Evolutionary conservation across 2,797 vertebrate species (phyloP), one percentile per base, ranked within the genome.

Genomic region (Rhodeus uyekii): DNA sequence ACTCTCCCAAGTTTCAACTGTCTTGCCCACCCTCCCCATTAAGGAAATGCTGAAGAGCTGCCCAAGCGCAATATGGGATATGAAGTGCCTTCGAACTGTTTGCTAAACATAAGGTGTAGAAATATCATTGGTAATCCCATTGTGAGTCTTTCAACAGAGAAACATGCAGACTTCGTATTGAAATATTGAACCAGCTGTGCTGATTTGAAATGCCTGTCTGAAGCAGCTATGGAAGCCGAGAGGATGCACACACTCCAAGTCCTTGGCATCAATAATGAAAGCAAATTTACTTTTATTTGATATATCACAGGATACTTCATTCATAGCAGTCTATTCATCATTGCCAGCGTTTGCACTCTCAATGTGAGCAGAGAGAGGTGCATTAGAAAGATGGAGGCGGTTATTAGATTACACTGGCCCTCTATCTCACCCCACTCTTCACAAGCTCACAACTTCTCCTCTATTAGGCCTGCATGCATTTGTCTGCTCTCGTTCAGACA

Each of bases 251-350:
- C 84, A 75, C 80, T 82, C 65, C 68, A 73, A 78, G 75, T 46
- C 55, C 65, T 78, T 72, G 71, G 69, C 87, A 88, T 86, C 87
- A 87, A 85, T 88, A 87, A 83, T 89, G 89, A 84, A 87, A 82
- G 87, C 67, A 80, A 87, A 87, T 88, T 76, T 78, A 75, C 85
- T 85, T 86, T 86, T 85, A 86, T 87, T 88, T 77, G 86, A 87
- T 87, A 84, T 78, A 87, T 88, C 80, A 82, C 81, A 85, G 87
- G 80, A 78, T 80, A 83, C 84, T 88, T 89, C 87, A 88, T 90
- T 89, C 84, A 85, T 86, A 75, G 71, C 72, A 81, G 78, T 80
- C 84, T 85, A 86, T 88, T 87, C 86, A 88, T 88, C 87, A 87
- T 83, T 71, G 81, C 73, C 78, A 85, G 84, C 81, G 32, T 84